phyloP scores from a whole-genome alignment of 1,140 invertebrate species.

The Alviniconcha marisindica region DNA sequence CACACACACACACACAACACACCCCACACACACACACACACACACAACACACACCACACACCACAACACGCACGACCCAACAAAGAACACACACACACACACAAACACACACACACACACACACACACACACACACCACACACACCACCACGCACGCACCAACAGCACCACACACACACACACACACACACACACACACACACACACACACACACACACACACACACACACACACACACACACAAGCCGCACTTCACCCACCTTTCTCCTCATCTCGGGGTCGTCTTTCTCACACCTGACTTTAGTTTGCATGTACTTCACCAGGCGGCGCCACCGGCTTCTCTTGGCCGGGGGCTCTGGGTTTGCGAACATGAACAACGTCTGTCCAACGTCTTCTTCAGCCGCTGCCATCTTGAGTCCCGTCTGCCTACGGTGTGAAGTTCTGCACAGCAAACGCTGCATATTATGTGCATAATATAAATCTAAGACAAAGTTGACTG shows the following conservation, averaged over 20 bases:
- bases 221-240: not conserved
- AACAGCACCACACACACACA: not conserved
- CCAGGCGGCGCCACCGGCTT: conserved; percentile 35
- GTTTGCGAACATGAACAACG: conserved; percentile 47
- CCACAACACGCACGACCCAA: too few species aligned
- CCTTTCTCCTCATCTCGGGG: conserved; percentile 59
- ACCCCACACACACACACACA: too few species aligned
- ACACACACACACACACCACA: not conserved
- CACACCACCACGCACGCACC: not conserved
- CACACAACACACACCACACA: too few species aligned
- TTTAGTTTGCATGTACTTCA: not conserved
- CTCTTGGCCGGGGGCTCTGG: conserved; percentile 17
- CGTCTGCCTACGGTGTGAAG: too few species aligned
- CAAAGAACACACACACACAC: too few species aligned
- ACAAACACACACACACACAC: too few species aligned
- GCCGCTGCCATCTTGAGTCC: conserved; percentile 1
- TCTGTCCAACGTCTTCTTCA: conserved; percentile 40
- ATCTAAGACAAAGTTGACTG: too few species aligned
- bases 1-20: too few species aligned
- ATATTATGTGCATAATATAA: too few species aligned
- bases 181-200: not conserved
- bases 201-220: not conserved
- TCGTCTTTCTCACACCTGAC: conserved; percentile 52
- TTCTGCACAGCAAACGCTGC: too few species aligned
- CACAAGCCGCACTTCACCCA: too few species aligned